A percentile compares a stretch with the other conserved stretches of the same genome.
Evolutionary conservation across 2,797 vertebrate genomes (phyloP).

Genomic region (Microctenopoma steveboyesi): DNA sequence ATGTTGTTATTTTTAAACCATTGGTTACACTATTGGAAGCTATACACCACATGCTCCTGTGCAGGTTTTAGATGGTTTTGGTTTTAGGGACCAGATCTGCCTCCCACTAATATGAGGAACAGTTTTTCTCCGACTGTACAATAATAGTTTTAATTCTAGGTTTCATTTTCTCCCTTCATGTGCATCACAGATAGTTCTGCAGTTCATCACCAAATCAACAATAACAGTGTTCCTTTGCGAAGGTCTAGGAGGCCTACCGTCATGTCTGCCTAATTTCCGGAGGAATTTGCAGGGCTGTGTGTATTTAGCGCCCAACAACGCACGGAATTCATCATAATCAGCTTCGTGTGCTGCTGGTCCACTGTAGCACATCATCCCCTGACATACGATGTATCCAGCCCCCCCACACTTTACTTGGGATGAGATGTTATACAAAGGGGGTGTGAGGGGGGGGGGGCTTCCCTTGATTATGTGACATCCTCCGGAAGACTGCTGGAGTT

Average conservation of each 20-base stretch:
- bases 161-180: not conserved
- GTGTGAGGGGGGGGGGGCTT: constrained; percentile 71
- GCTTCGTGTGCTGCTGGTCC: constrained; percentile 17
- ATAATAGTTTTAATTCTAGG: not conserved
- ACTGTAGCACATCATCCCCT: constrained; percentile 52
- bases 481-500: constrained; percentile 95
- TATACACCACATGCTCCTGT: constrained; percentile 1
- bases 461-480: constrained; percentile 95
- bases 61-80: constrained; percentile 9
- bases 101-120: constrained; percentile 2
- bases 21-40: not conserved
- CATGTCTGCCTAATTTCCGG: not conserved
- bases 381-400: constrained; percentile 18
- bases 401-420: constrained; percentile 13
- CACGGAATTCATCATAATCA: constrained; percentile 35
- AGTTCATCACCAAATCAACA: not conserved
- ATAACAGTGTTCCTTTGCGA: not conserved
- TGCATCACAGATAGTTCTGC: not conserved
- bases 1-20: no score
- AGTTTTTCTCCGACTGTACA: not conserved
- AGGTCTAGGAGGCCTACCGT: not conserved
- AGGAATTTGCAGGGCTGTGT: constrained; percentile 1
- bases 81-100: constrained; percentile 5
- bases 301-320: constrained; percentile 31
- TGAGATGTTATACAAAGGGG: constrained; percentile 35